phyloP scores from a whole-genome alignment of 2,888 invertebrate genomes.

The Tenthredo scrophulariae region DNA sequence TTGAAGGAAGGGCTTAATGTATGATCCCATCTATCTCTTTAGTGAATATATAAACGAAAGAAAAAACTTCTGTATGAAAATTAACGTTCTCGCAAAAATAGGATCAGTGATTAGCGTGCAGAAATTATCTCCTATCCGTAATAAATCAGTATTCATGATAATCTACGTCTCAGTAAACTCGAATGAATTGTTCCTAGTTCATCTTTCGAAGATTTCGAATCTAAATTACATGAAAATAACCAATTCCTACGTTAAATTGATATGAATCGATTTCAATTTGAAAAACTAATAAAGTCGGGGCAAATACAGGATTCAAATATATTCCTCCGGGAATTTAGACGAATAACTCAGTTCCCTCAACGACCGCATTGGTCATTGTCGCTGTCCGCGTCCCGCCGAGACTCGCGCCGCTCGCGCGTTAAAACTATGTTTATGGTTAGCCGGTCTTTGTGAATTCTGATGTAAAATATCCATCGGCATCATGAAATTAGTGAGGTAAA shows the following conservation, averaged over 20 bases:
- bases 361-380: neutral
- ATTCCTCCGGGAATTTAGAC: slow-evolving; percentile 32
- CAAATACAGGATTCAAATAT: slow-evolving; percentile 9
- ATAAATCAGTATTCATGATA: neutral
- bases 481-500: slow-evolving; percentile 75
- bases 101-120: neutral
- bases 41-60: neutral
- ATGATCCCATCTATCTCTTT: neutral
- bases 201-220: neutral
- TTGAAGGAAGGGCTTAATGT: slow-evolving; percentile 22
- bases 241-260: neutral
- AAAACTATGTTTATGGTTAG: slow-evolving; percentile 55
- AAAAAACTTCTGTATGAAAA: neutral
- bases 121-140: neutral
- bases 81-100: neutral
- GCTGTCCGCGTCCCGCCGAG: slow-evolving; percentile 1
- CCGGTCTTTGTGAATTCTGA: slow-evolving; percentile 58
- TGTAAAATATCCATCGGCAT: slow-evolving; percentile 59
- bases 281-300: neutral
- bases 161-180: neutral
- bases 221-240: neutral
- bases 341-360: neutral
- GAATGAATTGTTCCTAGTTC: neutral
- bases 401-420: neutral
- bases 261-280: neutral